phyloP scores from a whole-genome alignment of 2,888 invertebrate genomes.

The Salpingus planirostris region DNA sequence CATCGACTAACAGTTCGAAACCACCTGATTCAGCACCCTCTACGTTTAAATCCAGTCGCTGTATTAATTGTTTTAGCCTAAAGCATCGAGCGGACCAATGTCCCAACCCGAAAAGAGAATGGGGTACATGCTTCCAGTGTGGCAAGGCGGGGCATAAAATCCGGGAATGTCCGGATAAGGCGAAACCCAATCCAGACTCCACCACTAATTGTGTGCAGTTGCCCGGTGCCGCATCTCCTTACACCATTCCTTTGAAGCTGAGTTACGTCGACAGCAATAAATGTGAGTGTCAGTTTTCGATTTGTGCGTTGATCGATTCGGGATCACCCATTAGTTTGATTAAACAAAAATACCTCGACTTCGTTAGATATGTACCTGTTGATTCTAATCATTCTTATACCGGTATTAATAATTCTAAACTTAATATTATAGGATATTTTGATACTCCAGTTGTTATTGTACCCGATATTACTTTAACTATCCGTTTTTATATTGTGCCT shows the following conservation, averaged over 20 bases:
- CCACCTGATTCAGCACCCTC: no score
- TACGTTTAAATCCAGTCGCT: no score
- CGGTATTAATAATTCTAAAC: background rate
- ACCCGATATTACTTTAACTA: background rate
- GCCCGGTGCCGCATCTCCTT: background rate
- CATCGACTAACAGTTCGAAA: no score
- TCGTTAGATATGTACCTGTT: background rate
- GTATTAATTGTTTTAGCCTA: no score
- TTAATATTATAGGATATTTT: background rate
- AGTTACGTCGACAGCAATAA: background rate
- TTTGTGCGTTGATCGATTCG: background rate
- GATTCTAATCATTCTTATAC: background rate
- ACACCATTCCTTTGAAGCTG: background rate
- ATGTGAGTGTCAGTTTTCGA: background rate
- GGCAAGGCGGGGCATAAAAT: background rate
- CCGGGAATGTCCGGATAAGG: background rate
- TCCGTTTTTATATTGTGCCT: background rate
- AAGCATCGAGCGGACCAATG: conserved; percentile 3
- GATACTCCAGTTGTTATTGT: background rate
- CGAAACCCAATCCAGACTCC: background rate
- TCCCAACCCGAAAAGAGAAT: background rate
- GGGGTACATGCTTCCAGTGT: conserved; percentile 1
- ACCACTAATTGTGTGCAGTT: background rate
- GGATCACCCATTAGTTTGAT: background rate
- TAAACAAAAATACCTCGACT: background rate